A percentile compares a stretch with the other conserved stretches of the same genome.
phyloP scores from a whole-genome alignment of 2,888 invertebrate genomes.

The Trimorus sp. region DNA sequence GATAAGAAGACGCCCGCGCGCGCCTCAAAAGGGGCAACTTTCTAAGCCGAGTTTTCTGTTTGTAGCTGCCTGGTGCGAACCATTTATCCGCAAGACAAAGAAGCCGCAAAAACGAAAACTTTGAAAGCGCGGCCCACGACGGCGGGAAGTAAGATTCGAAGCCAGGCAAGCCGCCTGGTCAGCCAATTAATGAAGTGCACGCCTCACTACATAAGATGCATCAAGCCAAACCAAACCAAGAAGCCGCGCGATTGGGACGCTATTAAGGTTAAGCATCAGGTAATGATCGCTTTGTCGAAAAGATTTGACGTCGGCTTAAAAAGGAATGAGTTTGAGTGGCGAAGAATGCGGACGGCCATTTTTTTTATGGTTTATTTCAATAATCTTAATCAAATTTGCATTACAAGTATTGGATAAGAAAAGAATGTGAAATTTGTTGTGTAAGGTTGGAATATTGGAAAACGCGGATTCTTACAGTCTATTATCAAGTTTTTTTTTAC shows the following conservation, averaged over 20 bases:
- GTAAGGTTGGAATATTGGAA: too few species aligned
- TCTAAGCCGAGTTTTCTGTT: conserved; percentile 50
- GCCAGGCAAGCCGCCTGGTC: conserved; percentile 86
- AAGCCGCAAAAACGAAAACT: conserved; percentile 78
- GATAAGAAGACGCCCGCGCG: conserved; percentile 38
- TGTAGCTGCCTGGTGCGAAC: conserved; percentile 83
- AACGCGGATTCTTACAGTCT: too few species aligned
- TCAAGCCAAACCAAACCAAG: conserved; percentile 88
- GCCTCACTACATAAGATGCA: conserved; percentile 87
- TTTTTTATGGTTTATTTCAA: too few species aligned
- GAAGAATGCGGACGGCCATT: too few species aligned
- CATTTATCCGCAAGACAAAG: conserved; percentile 84
- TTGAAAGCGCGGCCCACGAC: conserved; percentile 85
- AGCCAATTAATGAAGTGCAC: conserved; percentile 86
- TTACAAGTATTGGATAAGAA: too few species aligned
- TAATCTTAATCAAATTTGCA: too few species aligned
- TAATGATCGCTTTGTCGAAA: conserved; percentile 43
- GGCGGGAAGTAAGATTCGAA: conserved; percentile 86
- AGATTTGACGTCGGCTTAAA: too few species aligned
- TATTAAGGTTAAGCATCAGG: conserved; percentile 84
- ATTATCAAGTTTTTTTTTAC: too few species aligned
- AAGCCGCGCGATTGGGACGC: conserved; percentile 86
- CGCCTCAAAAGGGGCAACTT: conserved; percentile 29
- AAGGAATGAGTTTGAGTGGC: too few species aligned
- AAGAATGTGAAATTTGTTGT: too few species aligned